Conservation (phyloP, 2,888 invertebrate species). For the Ephialtes manifestator region DNA sequence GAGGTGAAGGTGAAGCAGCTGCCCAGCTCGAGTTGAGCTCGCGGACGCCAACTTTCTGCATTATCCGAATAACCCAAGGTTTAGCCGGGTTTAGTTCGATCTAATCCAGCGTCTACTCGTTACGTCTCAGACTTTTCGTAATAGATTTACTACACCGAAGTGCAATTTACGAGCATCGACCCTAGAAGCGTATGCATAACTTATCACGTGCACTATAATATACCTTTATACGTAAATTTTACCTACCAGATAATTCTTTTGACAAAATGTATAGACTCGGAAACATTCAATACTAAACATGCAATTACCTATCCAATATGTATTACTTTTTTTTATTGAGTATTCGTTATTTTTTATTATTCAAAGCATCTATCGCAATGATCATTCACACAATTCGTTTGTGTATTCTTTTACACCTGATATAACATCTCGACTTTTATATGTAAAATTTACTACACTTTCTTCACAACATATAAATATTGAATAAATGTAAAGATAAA, state of each 20-base stretch:
- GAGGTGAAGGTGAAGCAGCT: constrained; percentile 73
- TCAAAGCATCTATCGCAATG: not conserved
- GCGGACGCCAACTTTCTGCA: constrained; percentile 77
- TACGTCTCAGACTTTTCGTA: constrained; percentile 11
- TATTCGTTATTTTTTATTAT: no score
- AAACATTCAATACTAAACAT: no score
- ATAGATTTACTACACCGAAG: not conserved
- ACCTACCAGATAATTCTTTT: not conserved
- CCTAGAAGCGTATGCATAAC: not conserved
- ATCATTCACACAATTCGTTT: not conserved
- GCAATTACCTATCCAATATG: no score
- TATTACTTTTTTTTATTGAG: no score
- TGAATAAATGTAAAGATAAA: no score
- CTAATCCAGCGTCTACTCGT: constrained; percentile 36
- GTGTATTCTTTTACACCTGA: no score
- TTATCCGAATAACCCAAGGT: constrained; percentile 73
- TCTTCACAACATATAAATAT: no score
- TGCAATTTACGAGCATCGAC: constrained; percentile 16
- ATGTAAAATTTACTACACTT: no score
- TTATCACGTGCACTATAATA: not conserved
- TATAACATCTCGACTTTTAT: no score
- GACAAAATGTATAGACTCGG: no score
- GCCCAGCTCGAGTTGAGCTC: constrained; percentile 48
- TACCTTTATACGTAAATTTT: not conserved
- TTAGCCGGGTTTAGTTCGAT: constrained; percentile 17